A percentile compares a stretch with the other conserved stretches of the same genome.
These are phyloP conservation scores for Entomobrya proxima DNA, from an alignment of 2,888 invertebrate genomes.

Conservation along the genomic window DNA sequence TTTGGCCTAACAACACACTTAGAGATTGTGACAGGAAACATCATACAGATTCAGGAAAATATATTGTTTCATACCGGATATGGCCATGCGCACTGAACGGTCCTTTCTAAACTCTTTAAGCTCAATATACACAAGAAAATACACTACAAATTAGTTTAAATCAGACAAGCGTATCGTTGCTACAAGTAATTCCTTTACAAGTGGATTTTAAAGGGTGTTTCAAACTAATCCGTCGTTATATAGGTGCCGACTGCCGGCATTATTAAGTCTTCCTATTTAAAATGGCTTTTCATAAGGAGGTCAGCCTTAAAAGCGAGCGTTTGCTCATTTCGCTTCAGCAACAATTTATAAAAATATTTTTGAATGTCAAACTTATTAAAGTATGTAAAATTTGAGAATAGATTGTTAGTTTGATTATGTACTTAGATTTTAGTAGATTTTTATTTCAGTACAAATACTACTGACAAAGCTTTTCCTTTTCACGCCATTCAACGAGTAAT, in stretches of 20 bases:
- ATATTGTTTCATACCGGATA: slow-evolving; percentile 16
- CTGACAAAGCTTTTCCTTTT: slow-evolving; percentile 20
- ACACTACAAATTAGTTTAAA: neutral
- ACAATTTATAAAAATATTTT: neutral
- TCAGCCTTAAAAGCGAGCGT: neutral
- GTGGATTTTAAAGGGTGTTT: slow-evolving; percentile 2
- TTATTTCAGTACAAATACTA: slow-evolving; percentile 2
- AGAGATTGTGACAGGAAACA: slow-evolving; percentile 23
- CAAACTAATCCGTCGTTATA: neutral
- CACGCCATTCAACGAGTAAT: neutral
- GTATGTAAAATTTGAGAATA: neutral
- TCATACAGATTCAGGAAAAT: neutral
- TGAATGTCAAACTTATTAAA: neutral
- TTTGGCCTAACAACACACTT: neutral
- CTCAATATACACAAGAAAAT: neutral
- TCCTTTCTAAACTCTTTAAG: neutral
- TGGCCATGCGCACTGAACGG: neutral
- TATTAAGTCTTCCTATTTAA: neutral
- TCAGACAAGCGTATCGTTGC: neutral
- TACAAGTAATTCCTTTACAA: neutral
- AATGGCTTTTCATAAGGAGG: slow-evolving; percentile 23
- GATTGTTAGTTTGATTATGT: neutral
- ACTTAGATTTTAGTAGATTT: neutral
- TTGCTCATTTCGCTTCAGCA: neutral
- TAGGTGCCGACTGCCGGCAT: slow-evolving; percentile 14